These are phyloP conservation scores for Heliconius hortense DNA, from an alignment of 2,888 invertebrate genomes.

Conservation along the genomic window DNA sequence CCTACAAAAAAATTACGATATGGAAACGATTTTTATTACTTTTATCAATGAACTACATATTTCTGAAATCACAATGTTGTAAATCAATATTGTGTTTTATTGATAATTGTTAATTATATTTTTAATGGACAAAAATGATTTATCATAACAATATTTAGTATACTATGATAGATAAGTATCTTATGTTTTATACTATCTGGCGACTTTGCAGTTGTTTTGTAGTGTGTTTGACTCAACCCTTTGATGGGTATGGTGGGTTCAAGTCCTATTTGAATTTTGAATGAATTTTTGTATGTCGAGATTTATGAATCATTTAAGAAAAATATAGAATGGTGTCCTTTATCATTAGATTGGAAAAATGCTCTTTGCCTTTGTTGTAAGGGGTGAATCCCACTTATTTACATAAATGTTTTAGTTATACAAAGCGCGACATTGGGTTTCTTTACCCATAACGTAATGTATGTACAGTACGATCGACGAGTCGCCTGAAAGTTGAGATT, in stretches of 20 bases:
- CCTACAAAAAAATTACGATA: background rate
- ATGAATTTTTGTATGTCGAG: background rate
- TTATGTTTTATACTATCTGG: background rate
- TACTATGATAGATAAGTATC: background rate
- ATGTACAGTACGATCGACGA: background rate
- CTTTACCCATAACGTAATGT: background rate
- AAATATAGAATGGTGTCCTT: background rate
- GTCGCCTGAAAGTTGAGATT: background rate
- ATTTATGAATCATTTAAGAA: too few relatives aligned
- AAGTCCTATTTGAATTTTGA: background rate
- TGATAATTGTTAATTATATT: background rate
- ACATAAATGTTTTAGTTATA: background rate
- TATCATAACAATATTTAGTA: background rate
- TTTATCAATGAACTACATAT: background rate
- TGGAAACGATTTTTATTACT: background rate
- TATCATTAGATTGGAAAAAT: too few relatives aligned
- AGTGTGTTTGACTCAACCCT: too few relatives aligned
- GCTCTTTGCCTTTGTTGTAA: too few relatives aligned
- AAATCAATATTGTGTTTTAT: background rate
- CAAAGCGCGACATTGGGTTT: background rate
- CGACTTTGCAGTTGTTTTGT: background rate
- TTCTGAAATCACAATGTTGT: background rate
- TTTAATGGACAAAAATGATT: background rate
- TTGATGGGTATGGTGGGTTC: background rate
- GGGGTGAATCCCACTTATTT: too few relatives aligned